Conservation (phyloP, 2,797 vertebrate species). For the Bradypodion ventrale region DNA sequence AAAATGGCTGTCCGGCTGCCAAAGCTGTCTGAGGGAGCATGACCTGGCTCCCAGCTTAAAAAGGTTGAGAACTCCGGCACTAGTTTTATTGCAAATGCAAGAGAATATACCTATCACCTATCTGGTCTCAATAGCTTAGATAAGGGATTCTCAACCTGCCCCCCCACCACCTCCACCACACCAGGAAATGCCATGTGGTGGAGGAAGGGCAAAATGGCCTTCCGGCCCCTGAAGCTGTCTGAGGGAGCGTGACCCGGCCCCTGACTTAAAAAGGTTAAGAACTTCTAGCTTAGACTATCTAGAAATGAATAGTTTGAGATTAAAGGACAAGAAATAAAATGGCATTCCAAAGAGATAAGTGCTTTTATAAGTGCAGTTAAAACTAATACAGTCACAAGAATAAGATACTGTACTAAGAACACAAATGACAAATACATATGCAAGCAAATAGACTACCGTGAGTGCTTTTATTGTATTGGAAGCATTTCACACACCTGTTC, state of each 20-base stretch:
- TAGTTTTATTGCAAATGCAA: background rate
- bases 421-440: background rate
- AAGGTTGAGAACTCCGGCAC: too few relatives aligned
- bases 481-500: constrained; percentile 83
- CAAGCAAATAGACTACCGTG: background rate
- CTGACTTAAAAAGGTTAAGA: too few relatives aligned
- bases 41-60: too few relatives aligned
- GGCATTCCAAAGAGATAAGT: background rate
- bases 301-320: background rate
- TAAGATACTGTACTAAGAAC: background rate
- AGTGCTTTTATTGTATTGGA: constrained; percentile 1
- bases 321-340: background rate
- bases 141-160: too few relatives aligned
- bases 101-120: background rate
- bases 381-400: background rate
- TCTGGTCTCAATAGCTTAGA: background rate
- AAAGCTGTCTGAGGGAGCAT: too few relatives aligned
- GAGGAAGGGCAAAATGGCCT: too few relatives aligned
- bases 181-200: too few relatives aligned
- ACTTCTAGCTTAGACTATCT: background rate
- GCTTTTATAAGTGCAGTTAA: background rate
- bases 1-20: too few relatives aligned
- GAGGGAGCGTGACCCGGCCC: too few relatives aligned
- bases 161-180: too few relatives aligned
- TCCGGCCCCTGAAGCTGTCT: too few relatives aligned